Evolutionary conservation across 2,888 invertebrate genomes (phyloP).

Genomic region (Caenorhabditis sinica): DNA sequence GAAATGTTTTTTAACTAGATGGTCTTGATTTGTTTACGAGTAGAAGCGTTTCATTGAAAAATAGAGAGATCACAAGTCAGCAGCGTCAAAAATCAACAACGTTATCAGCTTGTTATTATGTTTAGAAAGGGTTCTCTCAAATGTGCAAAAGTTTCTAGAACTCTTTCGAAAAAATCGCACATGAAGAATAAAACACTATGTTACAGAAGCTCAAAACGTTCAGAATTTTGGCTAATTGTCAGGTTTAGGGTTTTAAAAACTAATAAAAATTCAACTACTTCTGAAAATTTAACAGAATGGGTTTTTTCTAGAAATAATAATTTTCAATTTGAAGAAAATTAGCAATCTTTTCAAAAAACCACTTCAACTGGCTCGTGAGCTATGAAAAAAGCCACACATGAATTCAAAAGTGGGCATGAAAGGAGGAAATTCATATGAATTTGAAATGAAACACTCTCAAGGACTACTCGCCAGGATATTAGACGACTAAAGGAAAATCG

Average conservation of each 20-base stretch:
- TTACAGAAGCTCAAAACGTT: too few species aligned
- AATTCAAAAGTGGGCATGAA: background rate
- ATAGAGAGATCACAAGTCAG: slow-evolving; percentile 3
- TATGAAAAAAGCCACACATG: background rate
- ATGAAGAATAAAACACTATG: too few species aligned
- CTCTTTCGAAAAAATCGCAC: background rate
- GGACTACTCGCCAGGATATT: slow-evolving; percentile 9
- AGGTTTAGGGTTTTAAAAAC: too few species aligned
- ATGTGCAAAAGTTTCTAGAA: background rate
- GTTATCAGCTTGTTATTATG: slow-evolving; percentile 13
- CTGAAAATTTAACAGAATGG: too few species aligned
- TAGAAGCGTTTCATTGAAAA: slow-evolving; percentile 8
- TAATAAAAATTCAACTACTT: too few species aligned
- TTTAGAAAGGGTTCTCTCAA: background rate
- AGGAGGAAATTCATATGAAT: slow-evolving; percentile 39
- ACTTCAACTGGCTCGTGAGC: background rate
- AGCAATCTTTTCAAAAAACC: too few species aligned
- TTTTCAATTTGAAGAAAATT: too few species aligned
- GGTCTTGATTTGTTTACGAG: slow-evolving; percentile 10
- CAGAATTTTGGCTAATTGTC: too few species aligned
- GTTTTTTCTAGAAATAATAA: too few species aligned
- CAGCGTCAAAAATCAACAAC: slow-evolving; percentile 6
- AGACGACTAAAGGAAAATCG: slow-evolving; percentile 23
- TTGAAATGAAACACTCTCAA: slow-evolving; percentile 45
- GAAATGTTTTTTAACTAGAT: slow-evolving; percentile 2